Percentiles rank a stretch among this genome's conserved stretches.
Evolutionary conservation across 1,140 invertebrate genomes (phyloP).

Genomic region (Mercenaria mercenaria): DNA sequence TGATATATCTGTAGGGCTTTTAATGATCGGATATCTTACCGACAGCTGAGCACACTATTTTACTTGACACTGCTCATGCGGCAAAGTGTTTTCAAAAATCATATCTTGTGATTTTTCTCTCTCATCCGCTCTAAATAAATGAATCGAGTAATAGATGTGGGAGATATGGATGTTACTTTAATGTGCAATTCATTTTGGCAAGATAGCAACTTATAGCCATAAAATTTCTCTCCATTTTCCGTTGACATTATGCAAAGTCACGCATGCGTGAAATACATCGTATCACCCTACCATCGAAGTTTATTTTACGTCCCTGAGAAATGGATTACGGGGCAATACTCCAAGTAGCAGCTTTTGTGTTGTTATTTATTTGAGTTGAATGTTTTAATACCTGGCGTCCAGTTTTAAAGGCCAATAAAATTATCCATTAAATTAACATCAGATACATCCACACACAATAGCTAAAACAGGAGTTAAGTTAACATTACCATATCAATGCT

Average conservation of each 20-base stretch:
- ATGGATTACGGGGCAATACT: slow-evolving; percentile 3
- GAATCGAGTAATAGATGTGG: slow-evolving; percentile 29
- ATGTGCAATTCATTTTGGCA: slow-evolving; percentile 59
- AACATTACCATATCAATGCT: slow-evolving; percentile 31
- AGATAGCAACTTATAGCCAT: slow-evolving; percentile 54
- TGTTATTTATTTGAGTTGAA: slow-evolving; percentile 29
- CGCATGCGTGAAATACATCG: slow-evolving; percentile 63
- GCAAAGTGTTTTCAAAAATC: neutral
- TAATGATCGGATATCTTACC: neutral
- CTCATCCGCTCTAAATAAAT: slow-evolving; percentile 16
- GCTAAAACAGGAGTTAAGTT: neutral
- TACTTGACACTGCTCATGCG: neutral
- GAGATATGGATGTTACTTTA: slow-evolving; percentile 58
- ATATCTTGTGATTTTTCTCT: neutral
- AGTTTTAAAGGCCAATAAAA: slow-evolving; percentile 35
- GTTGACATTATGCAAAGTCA: slow-evolving; percentile 38
- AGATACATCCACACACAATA: neutral
- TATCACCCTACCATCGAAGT: slow-evolving; percentile 27
- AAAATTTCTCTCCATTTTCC: slow-evolving; percentile 46
- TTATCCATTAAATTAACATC: neutral
- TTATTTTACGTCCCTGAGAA: slow-evolving; percentile 38
- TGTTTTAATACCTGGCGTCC: neutral
- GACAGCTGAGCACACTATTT: neutral
- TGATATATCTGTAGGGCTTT: neutral
- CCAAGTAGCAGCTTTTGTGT: slow-evolving; percentile 38